Percentiles rank a stretch among this genome's conserved stretches.
Evolutionary conservation across 2,113 vertebrate species (phyloP).

Genomic region (Paramisgurnus dabryanus): DNA sequence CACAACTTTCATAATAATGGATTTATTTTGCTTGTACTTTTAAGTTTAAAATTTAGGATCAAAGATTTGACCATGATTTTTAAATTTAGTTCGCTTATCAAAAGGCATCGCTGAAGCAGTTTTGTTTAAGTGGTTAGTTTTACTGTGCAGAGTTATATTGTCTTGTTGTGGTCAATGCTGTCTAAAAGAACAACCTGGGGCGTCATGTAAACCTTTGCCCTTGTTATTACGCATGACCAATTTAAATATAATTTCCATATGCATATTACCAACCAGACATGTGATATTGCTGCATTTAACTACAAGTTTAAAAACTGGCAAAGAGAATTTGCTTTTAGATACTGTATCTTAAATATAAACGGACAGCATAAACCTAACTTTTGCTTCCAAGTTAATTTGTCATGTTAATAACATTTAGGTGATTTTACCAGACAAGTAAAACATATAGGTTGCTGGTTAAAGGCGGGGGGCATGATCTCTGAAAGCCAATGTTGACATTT

Average conservation of each 20-base stretch:
- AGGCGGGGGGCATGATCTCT: too few relatives aligned
- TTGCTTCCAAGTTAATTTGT: too few relatives aligned
- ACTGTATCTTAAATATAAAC: background rate
- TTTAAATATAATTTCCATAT: slow-evolving; percentile 19
- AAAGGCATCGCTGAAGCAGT: background rate
- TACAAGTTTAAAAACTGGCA: background rate
- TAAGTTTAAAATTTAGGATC: too few relatives aligned
- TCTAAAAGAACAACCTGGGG: background rate
- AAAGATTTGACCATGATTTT: background rate
- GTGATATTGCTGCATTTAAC: background rate
- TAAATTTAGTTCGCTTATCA: background rate
- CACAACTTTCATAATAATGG: too few relatives aligned
- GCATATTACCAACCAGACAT: background rate
- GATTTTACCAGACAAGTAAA: too few relatives aligned
- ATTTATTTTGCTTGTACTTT: too few relatives aligned
- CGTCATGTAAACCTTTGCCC: too few relatives aligned
- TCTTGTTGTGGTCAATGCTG: background rate
- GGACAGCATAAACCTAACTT: too few relatives aligned
- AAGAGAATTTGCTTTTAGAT: background rate
- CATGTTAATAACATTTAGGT: too few relatives aligned
- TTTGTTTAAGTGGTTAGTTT: background rate
- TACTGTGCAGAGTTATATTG: background rate
- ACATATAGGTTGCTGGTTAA: too few relatives aligned
- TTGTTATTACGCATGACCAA: slow-evolving; percentile 2
- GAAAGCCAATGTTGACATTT: too few relatives aligned